Evolutionary conservation across 2,113 vertebrate species (phyloP), one percentile per base, ranked within the genome.

Genomic region (Cercopithecus mona): DNA sequence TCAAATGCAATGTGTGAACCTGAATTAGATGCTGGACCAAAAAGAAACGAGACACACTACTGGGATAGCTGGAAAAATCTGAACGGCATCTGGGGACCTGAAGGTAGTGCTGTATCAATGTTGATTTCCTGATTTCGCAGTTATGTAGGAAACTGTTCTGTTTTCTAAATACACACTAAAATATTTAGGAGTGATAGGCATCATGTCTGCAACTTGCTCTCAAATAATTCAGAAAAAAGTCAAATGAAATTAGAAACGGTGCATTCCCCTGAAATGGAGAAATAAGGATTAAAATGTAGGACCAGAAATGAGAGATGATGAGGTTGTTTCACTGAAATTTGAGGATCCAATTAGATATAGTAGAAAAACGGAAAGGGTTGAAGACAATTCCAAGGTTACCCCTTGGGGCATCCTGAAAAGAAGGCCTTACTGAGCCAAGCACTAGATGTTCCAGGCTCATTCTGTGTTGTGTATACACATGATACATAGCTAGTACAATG

Each of bases 311-410:
- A 96, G 38, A 75, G 50, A 85, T n/a, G 30, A 95, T 40, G 50
- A 78, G 6, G 35, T 78, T 85, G 35, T 95, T 94, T 96, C 40
- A 89, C 11, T 76, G n/a, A 86, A 96, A 93, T 61, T 25, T 93
- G 17, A 88, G 48, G 82, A 93, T 81, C 43, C 43, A 94, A 1
- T 84, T 75, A 94, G 43, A 66, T 59, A 86, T 1, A 78, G 7
- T 11, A 93, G 48, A 95, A 72, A 70, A 30, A 96, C 22, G 38
- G 18, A 88, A 96, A 85, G 9, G 2, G 23, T 68, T 22, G 52
- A 91, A 52, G 59, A 40, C 3, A 32, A 85, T 45, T 8, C 30
- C 66, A 93, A 78, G 20, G 9, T 73, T 35, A 45, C 38, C 43
- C 81, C 76, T 90, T 38, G 38, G 14, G 27, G 48, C 27, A 93